These are phyloP conservation scores for Brachionus sp. DNA, from an alignment of 1,140 invertebrate species.

Conservation along the genomic window DNA sequence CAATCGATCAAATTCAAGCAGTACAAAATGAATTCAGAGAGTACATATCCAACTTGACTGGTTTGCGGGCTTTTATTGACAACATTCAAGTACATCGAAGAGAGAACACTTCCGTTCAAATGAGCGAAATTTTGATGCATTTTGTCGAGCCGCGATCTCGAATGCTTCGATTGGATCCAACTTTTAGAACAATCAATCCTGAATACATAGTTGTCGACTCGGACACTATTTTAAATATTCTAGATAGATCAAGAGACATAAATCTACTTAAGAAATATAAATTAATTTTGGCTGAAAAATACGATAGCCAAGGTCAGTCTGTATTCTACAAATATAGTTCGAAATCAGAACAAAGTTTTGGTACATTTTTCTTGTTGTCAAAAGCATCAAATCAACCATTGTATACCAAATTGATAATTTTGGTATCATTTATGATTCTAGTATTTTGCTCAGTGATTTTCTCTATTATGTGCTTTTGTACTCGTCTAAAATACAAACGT, in stretches of 20 bases:
- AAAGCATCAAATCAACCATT: neutral
- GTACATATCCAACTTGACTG: constrained; percentile 31
- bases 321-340: constrained; percentile 20
- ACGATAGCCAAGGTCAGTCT: neutral
- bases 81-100: neutral
- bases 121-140: constrained; percentile 38
- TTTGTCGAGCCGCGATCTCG: constrained; percentile 27
- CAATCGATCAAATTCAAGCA: neutral
- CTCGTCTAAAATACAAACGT: constrained; percentile 16
- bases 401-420: constrained; percentile 11
- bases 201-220: constrained; percentile 9
- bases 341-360: neutral
- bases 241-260: constrained; percentile 14
- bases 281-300: constrained; percentile 38
- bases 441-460: neutral
- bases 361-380: neutral
- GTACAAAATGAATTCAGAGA: constrained; percentile 2
- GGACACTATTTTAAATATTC: neutral
- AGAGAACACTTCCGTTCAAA: neutral
- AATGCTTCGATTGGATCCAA: neutral
- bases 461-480: neutral
- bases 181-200: neutral
- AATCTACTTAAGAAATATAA: constrained; percentile 22
- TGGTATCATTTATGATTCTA: neutral
- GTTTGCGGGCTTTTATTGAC: constrained; percentile 4